These are phyloP conservation scores for Drosophila mauritiana DNA, from an alignment of 1,140 invertebrate genomes.

Conservation along the genomic window DNA sequence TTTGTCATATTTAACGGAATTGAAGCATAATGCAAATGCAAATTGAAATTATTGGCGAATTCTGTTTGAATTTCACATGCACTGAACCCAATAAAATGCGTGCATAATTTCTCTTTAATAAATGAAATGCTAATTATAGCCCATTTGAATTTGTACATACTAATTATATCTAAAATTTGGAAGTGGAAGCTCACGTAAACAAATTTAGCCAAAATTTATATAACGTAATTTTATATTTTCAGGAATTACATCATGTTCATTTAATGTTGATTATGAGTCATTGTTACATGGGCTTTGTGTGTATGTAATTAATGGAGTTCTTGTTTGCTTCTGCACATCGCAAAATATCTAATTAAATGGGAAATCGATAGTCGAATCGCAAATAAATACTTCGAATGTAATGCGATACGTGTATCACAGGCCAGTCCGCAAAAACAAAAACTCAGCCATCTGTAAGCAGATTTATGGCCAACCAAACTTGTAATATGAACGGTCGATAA, in stretches of 20 bases:
- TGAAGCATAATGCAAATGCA: constrained; percentile 31
- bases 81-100: constrained; percentile 12
- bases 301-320: constrained; percentile 46
- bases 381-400: constrained; percentile 27
- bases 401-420: constrained; percentile 22
- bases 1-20: constrained; percentile 12
- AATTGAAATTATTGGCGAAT: not conserved
- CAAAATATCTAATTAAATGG: constrained; percentile 63
- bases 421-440: constrained; percentile 14
- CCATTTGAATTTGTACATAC: not conserved
- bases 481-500: not conserved
- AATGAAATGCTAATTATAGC: constrained; percentile 24
- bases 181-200: constrained; percentile 10
- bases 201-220: not conserved
- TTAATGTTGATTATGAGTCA: constrained; percentile 36
- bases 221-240: not conserved
- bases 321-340: constrained; percentile 10
- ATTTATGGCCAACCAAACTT: constrained; percentile 1
- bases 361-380: constrained; percentile 48
- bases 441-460: not conserved
- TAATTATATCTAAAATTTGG: constrained; percentile 1
- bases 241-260: not conserved
- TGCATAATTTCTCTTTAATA: constrained; percentile 3
- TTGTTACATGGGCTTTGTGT: constrained; percentile 31
- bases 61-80: constrained; percentile 2